Evolutionary conservation across 2,888 invertebrate genomes (phyloP), one percentile per base, ranked within the genome.

Genomic region (Caenorhabditis becei): DNA sequence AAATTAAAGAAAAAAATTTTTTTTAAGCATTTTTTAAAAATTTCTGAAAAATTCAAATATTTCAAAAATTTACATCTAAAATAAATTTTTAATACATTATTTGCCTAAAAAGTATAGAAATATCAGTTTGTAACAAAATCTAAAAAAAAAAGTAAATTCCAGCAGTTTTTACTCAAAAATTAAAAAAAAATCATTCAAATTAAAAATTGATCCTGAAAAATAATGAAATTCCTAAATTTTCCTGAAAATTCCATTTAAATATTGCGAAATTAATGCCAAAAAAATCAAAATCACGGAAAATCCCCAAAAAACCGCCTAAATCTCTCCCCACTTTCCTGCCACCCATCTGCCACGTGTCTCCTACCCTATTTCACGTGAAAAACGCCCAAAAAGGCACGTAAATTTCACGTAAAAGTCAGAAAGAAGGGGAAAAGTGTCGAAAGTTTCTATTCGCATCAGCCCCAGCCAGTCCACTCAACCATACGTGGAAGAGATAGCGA

Each of bases 401-500:
- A 41, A 14, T 14, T 32, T 10, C 32, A 32, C 32, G 4, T 7
- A 32, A 32, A 32, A 32, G n/a, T n/a, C n/a, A n/a, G n/a, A n/a
- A n/a, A n/a, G n/a, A 35, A 35, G 7, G 35, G 35, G 35, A 35
- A 35, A 35, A 35, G 5, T 35, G 35, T 8, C 7, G 10, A 35
- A 35, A 35, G 35, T 35, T 35, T 35, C 35, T 5, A 35, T n/a
- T n/a, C n/a, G n/a, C n/a, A n/a, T n/a, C n/a, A n/a, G n/a, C 41
- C 14, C 41, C 14, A 7, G 7, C 41, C 41, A 14, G 41, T 14
- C 41, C 41, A 41, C 7, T 41, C 41, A 47, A 41, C 41, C 47
- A 47, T 47, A 47, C 47, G 47, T 47, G 47, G 47, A 47, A 47
- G n/a, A n/a, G 47, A n/a, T 18, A 47, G 47, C 18, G 18, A 70